These are phyloP conservation scores for Procambarus virginalis DNA, from an alignment of 1,140 invertebrate species.

Conservation along the genomic window DNA sequence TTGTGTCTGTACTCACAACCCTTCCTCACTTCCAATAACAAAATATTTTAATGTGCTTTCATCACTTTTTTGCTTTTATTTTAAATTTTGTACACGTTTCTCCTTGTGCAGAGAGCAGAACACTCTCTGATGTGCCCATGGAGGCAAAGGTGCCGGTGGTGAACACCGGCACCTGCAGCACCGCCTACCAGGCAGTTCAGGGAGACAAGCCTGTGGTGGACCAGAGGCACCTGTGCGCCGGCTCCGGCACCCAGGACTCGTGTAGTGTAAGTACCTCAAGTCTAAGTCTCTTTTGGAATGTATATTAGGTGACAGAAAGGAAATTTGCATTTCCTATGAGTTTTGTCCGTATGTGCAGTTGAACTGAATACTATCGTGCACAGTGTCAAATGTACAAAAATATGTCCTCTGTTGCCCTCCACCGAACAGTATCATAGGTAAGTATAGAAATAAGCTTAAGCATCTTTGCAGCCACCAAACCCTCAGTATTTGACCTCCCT, in stretches of 20 bases:
- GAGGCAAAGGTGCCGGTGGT: constrained; percentile 37
- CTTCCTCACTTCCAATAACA: too few species aligned
- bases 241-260: constrained; percentile 27
- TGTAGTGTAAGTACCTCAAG: constrained; percentile 10
- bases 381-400: neutral
- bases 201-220: constrained; percentile 20
- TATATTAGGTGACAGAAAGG: too few species aligned
- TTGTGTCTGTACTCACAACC: too few species aligned
- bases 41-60: too few species aligned
- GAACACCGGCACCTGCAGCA: neutral
- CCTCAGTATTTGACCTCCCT: neutral
- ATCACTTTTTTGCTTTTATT: too few species aligned
- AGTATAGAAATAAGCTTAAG: neutral
- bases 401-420: neutral
- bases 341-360: too few species aligned
- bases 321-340: too few species aligned
- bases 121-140: constrained; percentile 20
- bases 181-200: constrained; percentile 13
- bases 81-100: too few species aligned
- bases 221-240: constrained; percentile 32
- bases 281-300: too few species aligned
- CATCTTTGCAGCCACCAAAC: neutral
- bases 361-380: too few species aligned
- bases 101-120: neutral
- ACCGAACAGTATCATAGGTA: neutral